Evolutionary conservation across 2,888 invertebrate genomes (phyloP), one percentile per base, ranked within the genome.

Genomic region (Tuta absoluta): DNA sequence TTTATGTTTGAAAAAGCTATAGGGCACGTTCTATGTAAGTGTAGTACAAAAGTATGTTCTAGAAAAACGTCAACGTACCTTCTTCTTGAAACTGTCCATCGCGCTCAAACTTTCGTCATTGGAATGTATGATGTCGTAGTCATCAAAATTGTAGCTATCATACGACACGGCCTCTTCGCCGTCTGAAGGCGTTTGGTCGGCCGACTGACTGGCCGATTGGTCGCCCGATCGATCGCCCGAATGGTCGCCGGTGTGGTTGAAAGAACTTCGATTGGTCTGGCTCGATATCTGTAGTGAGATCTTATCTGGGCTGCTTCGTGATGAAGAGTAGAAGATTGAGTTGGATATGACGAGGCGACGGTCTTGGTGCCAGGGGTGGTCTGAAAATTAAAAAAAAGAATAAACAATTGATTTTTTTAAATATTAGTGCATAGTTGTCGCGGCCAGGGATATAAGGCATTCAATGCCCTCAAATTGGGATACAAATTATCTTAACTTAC

Each of bases 311-410:
- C 76, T 74, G 61, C 71, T 69, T 21, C 79, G 68, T 0, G 78
- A 69, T 0, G 78, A 69, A 0, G 86, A 80, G 75, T 87, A 87
- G 77, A 87, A 86, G 0, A 81, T 76, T 0, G 91, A 89, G 72
- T 81, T 84, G 0, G 89, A 83, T 2, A 82, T 74, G 2, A 73
- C 68, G 75, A 80, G 84, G 11, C 84, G 79, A 0, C 75, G 81
- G 75, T 91, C 92, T 59, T 85, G 89, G 67, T 92, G 91, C 68
- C 87, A 91, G 0, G 91, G 91, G 0, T 90, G 80, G 37, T 91
- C 92, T 92, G 79, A 0, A 66, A 69, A 51, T 28, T 1, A n/a
- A 21, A 28, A 11, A 53, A 53, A 53, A 17, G 33, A 57, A 10
- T 17, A 23, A 2, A 7, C 17, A n/a, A 17, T 17, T 7, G 2